phyloP scores from a whole-genome alignment of 2,797 vertebrate genomes.

The Spinus pinus region DNA sequence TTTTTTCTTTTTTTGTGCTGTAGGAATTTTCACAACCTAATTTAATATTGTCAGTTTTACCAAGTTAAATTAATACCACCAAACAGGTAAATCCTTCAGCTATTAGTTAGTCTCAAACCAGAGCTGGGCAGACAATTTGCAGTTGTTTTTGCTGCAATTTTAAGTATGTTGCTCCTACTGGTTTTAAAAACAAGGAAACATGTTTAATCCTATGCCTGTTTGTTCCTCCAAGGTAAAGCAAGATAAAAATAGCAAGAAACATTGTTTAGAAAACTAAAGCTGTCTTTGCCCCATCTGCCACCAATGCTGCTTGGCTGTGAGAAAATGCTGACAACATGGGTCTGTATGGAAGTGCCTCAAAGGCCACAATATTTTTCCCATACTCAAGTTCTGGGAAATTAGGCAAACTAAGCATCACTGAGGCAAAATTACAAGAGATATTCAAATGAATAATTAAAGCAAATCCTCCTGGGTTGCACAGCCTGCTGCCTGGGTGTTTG shows the following conservation, averaged over 20 bases:
- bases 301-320: background rate
- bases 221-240: background rate
- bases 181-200: slow-evolving; percentile 24
- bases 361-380: background rate
- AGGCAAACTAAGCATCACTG: background rate
- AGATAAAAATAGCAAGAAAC: background rate
- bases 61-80: slow-evolving; percentile 53
- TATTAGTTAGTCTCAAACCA: slow-evolving; percentile 48
- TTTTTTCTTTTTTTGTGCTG: background rate
- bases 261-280: background rate
- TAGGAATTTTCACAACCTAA: slow-evolving; percentile 51
- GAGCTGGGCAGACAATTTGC: background rate
- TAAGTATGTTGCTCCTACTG: slow-evolving; percentile 21
- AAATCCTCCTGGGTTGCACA: background rate
- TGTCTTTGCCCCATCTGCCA: background rate
- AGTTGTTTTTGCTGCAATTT: background rate
- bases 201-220: slow-evolving; percentile 5
- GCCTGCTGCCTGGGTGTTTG: background rate
- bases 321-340: background rate
- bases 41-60: slow-evolving; percentile 35
- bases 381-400: background rate
- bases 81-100: slow-evolving; percentile 55
- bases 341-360: background rate
- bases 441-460: background rate
- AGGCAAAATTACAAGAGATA: background rate